Conservation (phyloP, 2,888 invertebrate genomes). For the Holacanthella duospinosa region DNA sequence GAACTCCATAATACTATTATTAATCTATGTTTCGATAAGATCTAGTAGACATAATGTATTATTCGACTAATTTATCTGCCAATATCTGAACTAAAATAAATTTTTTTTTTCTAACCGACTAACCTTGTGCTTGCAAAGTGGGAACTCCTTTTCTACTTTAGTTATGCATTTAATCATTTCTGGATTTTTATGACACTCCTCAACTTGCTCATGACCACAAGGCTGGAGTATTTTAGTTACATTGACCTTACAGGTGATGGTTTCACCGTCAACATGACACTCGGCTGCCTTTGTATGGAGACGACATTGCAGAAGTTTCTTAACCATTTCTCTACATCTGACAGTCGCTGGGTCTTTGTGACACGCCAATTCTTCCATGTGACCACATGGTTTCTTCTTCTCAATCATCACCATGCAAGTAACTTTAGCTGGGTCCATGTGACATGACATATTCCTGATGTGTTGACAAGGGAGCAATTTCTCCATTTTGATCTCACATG, state of each 20-base stretch:
- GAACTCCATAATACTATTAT: too few species aligned
- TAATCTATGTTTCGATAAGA: not conserved
- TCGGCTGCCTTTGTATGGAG: constrained; percentile 17
- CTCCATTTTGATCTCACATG: constrained; percentile 37
- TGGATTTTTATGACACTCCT: not conserved
- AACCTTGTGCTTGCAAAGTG: constrained; percentile 24
- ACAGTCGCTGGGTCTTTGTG: constrained; percentile 30
- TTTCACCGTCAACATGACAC: constrained; percentile 15
- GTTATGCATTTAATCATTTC: constrained; percentile 11
- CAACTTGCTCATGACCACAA: constrained; percentile 11
- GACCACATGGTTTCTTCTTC: constrained; percentile 39
- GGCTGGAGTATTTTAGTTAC: constrained; percentile 11
- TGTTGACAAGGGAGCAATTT: constrained; percentile 42
- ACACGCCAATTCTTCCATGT: constrained; percentile 41
- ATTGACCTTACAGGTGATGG: constrained; percentile 15
- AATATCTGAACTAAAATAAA: too few species aligned
- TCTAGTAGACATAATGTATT: not conserved
- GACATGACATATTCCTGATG: constrained; percentile 16
- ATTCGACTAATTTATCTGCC: too few species aligned
- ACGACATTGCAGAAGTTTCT: constrained; percentile 15
- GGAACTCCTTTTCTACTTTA: constrained; percentile 8
- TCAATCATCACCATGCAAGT: constrained; percentile 33
- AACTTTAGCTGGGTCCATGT: constrained; percentile 39
- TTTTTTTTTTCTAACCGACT: too few species aligned
- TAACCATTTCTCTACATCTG: constrained; percentile 26